Base-by-base conservation (phyloP, 1,140 invertebrate species). In the Drosophila kanapiae region DNA sequence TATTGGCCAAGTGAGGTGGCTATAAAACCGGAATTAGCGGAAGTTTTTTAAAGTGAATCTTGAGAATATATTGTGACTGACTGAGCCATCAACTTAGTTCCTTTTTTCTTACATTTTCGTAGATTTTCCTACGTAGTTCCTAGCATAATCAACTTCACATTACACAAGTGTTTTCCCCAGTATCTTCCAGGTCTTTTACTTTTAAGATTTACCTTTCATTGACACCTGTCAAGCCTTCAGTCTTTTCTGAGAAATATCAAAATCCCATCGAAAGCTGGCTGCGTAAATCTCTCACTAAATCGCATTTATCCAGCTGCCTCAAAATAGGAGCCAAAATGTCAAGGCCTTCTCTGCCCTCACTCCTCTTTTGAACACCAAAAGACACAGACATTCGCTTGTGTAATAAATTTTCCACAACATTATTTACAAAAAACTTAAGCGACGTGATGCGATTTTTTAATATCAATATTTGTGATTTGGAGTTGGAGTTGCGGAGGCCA, bases 391-490 rank as follows among this genome's bases (percentile, higher is more conserved):
- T 61, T 29, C 37, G 63, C 64, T 61, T 72, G 75, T 74, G 49
- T 81, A 90, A 90, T 90, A 88, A 76, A 88, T 88, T 88, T 84
- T 88, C 81, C 81, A 86, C 72, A 83, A 88, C 84, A 88, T 88
- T 88, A 88, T 88, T 88, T 88, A 88, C 84, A 88, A 87, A 75
- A 77, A 77, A 84, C 75, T 69, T 67, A 72, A 79, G 78, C 64
- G 84, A 90, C 85, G 84, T 88, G 84, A 84, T 84, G 81, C 69
- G 84, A 90, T 88, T 88, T 90, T 85, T 90, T 88, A 90, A 84
- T 88, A 88, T 88, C 85, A 88, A 88, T 87, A 87, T 87, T 87
- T 87, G 77, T 67, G 23, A 11, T 6, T 6, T 33, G 31, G 48
- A 67, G 63, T 37, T 62, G 67, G 31, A 31, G 61, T 40, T 42